Base-by-base conservation (phyloP, 2,797 vertebrate genomes). In the Leptodactylus fallax region DNA sequence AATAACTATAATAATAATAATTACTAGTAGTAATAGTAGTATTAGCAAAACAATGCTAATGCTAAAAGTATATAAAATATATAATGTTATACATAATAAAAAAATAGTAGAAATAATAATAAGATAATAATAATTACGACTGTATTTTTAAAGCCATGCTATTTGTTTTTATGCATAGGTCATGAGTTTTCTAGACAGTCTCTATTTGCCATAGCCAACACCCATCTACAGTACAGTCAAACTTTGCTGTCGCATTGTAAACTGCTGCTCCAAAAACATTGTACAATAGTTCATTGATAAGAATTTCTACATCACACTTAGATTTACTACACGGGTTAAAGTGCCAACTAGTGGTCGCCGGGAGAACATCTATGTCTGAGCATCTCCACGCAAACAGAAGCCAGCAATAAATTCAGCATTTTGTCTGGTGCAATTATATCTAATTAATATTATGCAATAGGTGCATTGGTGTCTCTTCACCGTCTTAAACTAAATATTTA, bases 361-460 rank as follows among this genome's bases (percentile, higher is more conserved):
- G 1, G 13, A 49, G 61, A 7, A 13, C 45, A 55, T 1, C 19
- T 65, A 49, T 65, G 25, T 81, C 9, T 45, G 77, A 78, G 53
- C 45, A 25, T 63, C 56, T 45, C 11, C 60, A 78, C 61, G 21
- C 72, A 36, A n/a, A 71, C 83, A 67, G 67, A 81, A 81, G 65
- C 1, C 47, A 56, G 17, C 69, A 67, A n/a, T 27, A 85, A 67
- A 72, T 85, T 56, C 58, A 53, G 72, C 67, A 76, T n/a, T 81
- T 23, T 47, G 71, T 78, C 79, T 69, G 49, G 77, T 78, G 79
- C 7, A 60, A 89, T 85, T 76, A 81, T 36, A 60, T 83, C 79
- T 79, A 86, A 86, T 89, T 78, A 82, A 89, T 85, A 82, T 78
- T 86, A 89, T 77, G 60, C 47, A 23, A 23, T 61, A 27, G 61